These are phyloP conservation scores for Heliconius ismenius DNA, from an alignment of 2,888 invertebrate genomes.

Conservation along the genomic window DNA sequence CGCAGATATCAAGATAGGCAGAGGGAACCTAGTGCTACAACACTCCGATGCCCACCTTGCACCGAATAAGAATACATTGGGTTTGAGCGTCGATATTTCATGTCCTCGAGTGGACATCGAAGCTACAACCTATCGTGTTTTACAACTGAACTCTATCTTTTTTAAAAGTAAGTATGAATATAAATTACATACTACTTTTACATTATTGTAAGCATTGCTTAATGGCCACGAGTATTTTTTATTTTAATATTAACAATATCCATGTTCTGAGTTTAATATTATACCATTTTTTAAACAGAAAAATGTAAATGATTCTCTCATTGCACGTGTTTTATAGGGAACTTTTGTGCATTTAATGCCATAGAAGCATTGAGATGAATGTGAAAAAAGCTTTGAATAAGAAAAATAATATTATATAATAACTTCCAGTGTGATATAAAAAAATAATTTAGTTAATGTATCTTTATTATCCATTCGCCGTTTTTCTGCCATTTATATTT, in stretches of 20 bases:
- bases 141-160: too few relatives aligned
- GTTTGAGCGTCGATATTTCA: too few relatives aligned
- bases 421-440: conserved; percentile 32
- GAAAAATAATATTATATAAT: conserved; percentile 31
- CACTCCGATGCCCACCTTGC: too few relatives aligned
- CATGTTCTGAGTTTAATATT: not conserved
- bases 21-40: too few relatives aligned
- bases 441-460: conserved; percentile 36
- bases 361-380: conserved; percentile 30
- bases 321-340: conserved; percentile 23
- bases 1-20: too few relatives aligned
- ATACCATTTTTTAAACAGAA: conserved; percentile 9
- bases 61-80: too few relatives aligned
- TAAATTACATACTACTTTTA: too few relatives aligned
- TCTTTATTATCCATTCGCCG: conserved; percentile 20
- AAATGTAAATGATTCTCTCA: conserved; percentile 17
- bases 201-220: too few relatives aligned
- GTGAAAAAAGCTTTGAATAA: conserved; percentile 38
- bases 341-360: conserved; percentile 25
- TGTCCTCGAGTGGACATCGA: too few relatives aligned
- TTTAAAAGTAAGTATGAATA: too few relatives aligned
- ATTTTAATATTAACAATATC: not conserved
- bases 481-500: conserved; percentile 11
- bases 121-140: too few relatives aligned
- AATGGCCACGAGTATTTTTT: too few relatives aligned